These are phyloP conservation scores for Hypotaenidia philippensis DNA, from an alignment of 2,797 vertebrate genomes.

Conservation along the genomic window DNA sequence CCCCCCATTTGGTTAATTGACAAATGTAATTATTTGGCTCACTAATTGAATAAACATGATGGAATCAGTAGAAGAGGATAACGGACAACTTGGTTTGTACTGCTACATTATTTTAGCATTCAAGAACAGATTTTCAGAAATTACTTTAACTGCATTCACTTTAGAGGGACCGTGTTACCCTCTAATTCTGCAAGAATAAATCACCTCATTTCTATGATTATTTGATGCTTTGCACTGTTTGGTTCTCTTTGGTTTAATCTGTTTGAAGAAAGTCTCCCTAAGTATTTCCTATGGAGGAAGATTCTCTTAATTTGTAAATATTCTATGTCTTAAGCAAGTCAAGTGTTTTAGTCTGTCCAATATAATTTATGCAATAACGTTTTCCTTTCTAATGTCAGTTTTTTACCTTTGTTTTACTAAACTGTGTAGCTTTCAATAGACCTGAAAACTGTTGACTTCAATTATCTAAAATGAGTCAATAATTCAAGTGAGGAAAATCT, in stretches of 20 bases:
- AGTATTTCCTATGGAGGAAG: background rate
- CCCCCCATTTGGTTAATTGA: background rate
- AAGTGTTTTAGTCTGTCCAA: background rate
- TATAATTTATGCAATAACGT: background rate
- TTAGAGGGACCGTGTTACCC: background rate
- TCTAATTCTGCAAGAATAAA: background rate
- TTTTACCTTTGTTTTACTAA: background rate
- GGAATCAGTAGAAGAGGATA: background rate
- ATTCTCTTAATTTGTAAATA: conserved; percentile 12
- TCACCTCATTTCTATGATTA: background rate
- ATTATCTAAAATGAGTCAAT: background rate
- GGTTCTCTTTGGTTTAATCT: background rate
- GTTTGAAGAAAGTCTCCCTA: background rate
- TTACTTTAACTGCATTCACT: background rate
- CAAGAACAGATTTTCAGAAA: background rate
- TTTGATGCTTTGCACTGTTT: background rate
- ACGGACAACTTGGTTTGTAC: background rate
- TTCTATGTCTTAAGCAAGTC: background rate
- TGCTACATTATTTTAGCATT: background rate
- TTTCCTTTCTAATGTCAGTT: background rate
- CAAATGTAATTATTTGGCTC: background rate
- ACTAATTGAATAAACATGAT: background rate
- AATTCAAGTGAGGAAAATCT: background rate
- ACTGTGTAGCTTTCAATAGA: background rate
- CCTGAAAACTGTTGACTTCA: background rate